A percentile compares a stretch with the other conserved stretches of the same genome.
phyloP scores from a whole-genome alignment of 2,113 vertebrate species.

The Seriola quinqueradiata region DNA sequence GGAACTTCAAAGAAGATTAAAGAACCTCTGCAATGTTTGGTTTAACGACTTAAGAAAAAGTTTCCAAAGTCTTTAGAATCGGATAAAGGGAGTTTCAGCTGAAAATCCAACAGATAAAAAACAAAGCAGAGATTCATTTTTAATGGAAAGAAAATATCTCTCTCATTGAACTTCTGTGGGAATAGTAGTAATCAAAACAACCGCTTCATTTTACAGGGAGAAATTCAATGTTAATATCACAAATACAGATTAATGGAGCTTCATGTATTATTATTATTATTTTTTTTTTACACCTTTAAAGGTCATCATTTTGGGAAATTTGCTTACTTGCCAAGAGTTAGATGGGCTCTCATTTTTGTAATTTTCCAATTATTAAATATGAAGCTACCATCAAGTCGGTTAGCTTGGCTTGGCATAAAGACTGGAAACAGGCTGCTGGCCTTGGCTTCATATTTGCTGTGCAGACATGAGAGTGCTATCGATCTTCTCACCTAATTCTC shows the following conservation, averaged over 20 bases:
- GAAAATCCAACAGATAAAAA: slow-evolving; percentile 33
- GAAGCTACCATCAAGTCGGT: not conserved
- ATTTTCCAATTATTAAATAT: not conserved
- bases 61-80: slow-evolving; percentile 54
- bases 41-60: slow-evolving; percentile 56
- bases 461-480: not conserved
- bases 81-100: slow-evolving; percentile 41
- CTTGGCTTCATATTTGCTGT: not conserved
- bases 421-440: not conserved
- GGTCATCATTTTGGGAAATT: not conserved
- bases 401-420: not conserved
- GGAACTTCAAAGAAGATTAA: slow-evolving; percentile 66
- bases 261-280: not conserved
- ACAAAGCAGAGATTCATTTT: slow-evolving; percentile 17
- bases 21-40: slow-evolving; percentile 42
- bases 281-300: slow-evolving; percentile 28
- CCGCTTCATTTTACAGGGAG: not conserved
- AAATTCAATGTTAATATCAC: slow-evolving; percentile 1
- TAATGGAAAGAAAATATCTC: slow-evolving; percentile 35
- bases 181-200: not conserved
- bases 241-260: not conserved
- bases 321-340: not conserved
- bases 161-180: not conserved
- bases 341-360: not conserved
- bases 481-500: not conserved